phyloP scores from a whole-genome alignment of 2,797 vertebrate genomes.

The Hylomyscus alleni region DNA sequence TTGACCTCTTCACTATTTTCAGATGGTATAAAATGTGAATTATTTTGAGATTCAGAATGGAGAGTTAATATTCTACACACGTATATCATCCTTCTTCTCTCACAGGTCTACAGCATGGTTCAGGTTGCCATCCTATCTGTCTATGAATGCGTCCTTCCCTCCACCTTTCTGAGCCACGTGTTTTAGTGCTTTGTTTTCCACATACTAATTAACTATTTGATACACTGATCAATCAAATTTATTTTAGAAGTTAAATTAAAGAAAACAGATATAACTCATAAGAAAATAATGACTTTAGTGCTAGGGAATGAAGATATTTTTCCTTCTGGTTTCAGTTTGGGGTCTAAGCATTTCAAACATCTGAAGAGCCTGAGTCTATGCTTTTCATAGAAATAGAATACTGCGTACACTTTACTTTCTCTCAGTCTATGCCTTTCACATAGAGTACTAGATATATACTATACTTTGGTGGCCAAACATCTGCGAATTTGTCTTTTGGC shows the following conservation, averaged over 20 bases:
- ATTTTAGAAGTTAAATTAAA: constrained; percentile 35
- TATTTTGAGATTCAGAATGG: constrained; percentile 36
- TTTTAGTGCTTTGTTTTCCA: constrained; percentile 30
- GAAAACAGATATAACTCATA: constrained; percentile 16
- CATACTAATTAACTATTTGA: not conserved
- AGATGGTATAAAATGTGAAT: constrained; percentile 33
- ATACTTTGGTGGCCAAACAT: not conserved
- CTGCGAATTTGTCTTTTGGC: constrained; percentile 19
- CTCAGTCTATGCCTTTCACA: not conserved
- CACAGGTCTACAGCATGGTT: not conserved
- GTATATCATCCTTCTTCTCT: not conserved
- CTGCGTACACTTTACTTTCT: not conserved
- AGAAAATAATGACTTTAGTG: constrained; percentile 22
- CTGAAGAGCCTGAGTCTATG: constrained; percentile 31
- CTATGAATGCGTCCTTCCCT: not conserved
- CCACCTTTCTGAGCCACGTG: not conserved
- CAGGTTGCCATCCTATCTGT: not conserved
- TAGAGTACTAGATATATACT: not conserved
- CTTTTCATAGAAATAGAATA: not conserved
- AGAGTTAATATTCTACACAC: not conserved
- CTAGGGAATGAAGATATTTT: not conserved
- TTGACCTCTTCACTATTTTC: constrained; percentile 16
- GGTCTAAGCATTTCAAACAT: constrained; percentile 31
- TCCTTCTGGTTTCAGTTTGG: not conserved
- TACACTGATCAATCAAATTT: constrained; percentile 13